These are phyloP conservation scores for Psilanteris sp. DNA, from an alignment of 1,140 invertebrate species.

Conservation along the genomic window DNA sequence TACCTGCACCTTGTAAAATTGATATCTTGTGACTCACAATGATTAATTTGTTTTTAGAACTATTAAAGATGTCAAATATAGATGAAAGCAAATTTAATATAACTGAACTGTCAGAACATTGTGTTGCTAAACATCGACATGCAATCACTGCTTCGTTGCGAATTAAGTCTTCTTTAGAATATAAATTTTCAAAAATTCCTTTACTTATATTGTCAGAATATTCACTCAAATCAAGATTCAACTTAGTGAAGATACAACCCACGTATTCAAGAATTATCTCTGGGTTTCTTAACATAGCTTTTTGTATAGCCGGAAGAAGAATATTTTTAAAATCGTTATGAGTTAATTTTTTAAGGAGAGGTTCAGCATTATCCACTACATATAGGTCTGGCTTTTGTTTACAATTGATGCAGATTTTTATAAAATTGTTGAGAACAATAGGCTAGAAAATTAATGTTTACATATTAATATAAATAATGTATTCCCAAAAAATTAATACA, in stretches of 20 bases:
- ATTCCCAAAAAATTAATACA: too few relatives aligned
- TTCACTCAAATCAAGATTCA: slow-evolving; percentile 89
- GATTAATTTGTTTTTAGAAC: slow-evolving; percentile 94
- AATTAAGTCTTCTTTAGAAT: slow-evolving; percentile 90
- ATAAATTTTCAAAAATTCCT: slow-evolving; percentile 87
- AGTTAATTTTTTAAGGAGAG: slow-evolving; percentile 83
- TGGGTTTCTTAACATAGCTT: slow-evolving; percentile 95
- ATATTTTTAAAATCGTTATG: slow-evolving; percentile 88
- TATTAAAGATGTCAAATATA: slow-evolving; percentile 91
- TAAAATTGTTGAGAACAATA: slow-evolving; percentile 87
- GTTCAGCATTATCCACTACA: slow-evolving; percentile 83
- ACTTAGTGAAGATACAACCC: slow-evolving; percentile 85
- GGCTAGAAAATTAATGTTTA: slow-evolving; percentile 76
- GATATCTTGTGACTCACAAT: slow-evolving; percentile 93
- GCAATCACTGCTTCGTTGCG: slow-evolving; percentile 86
- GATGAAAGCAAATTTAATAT: slow-evolving; percentile 86
- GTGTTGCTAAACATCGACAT: slow-evolving; percentile 84
- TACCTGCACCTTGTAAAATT: slow-evolving; percentile 92
- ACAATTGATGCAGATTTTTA: slow-evolving; percentile 89
- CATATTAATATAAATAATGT: neutral
- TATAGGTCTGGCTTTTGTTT: slow-evolving; percentile 87
- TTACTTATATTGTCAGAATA: slow-evolving; percentile 91
- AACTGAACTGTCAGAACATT: slow-evolving; percentile 85
- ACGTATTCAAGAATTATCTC: slow-evolving; percentile 93
- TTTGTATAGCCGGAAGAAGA: slow-evolving; percentile 92